phyloP scores from a whole-genome alignment of 1,140 invertebrate genomes.

The Ostrea denselamellosa region DNA sequence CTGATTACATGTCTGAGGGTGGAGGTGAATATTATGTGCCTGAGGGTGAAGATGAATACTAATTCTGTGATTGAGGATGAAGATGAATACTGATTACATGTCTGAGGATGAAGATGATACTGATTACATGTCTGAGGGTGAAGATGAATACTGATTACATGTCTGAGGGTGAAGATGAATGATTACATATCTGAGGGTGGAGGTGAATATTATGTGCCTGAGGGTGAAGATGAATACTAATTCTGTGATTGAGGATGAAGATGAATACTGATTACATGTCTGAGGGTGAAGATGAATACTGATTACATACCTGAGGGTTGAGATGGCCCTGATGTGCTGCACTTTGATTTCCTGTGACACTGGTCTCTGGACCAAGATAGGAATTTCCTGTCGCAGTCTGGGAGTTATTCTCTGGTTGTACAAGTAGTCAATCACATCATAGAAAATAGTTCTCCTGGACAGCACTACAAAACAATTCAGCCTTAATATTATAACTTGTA shows the following conservation, averaged over 20 bases:
- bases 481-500: not conserved
- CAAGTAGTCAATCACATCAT: slow-evolving; percentile 77
- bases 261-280: not conserved
- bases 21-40: too few species aligned
- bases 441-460: slow-evolving; percentile 77
- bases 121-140: too few species aligned
- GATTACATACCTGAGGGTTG: slow-evolving; percentile 69
- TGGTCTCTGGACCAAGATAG: slow-evolving; percentile 70
- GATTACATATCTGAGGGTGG: not conserved
- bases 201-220: not conserved
- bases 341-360: slow-evolving; percentile 75
- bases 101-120: too few species aligned
- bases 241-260: not conserved
- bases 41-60: too few species aligned
- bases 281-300: not conserved
- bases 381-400: slow-evolving; percentile 69
- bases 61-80: too few species aligned
- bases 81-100: too few species aligned
- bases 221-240: not conserved
- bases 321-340: slow-evolving; percentile 75
- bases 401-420: slow-evolving; percentile 74
- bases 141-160: not conserved
- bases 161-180: not conserved
- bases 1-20: too few species aligned
- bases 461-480: slow-evolving; percentile 67